Conservation (phyloP, 1,140 invertebrate genomes). For the Hestina assimilis region DNA sequence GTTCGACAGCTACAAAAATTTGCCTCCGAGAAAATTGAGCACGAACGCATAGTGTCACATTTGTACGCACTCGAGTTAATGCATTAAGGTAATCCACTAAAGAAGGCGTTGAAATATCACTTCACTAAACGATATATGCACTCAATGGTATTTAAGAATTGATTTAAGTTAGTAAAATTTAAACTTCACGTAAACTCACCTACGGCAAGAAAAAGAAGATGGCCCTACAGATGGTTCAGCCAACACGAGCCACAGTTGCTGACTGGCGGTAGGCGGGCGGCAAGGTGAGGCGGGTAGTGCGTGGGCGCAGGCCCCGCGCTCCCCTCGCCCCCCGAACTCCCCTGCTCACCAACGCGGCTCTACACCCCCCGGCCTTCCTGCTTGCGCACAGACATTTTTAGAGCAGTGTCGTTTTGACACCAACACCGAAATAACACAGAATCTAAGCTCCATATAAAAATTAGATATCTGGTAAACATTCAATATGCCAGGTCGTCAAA, state of each 20-base stretch:
- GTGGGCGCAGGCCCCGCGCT: constrained; percentile 51
- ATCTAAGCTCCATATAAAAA: constrained; percentile 28
- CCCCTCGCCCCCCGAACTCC: constrained; percentile 26
- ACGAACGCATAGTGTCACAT: constrained; percentile 20
- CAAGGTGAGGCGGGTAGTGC: constrained; percentile 65
- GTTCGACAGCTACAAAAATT: background rate
- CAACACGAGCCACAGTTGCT: constrained; percentile 77
- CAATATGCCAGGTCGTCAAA: constrained; percentile 8
- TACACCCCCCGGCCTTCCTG: constrained; percentile 24
- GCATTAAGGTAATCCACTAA: constrained; percentile 39
- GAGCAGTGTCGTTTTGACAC: constrained; percentile 75
- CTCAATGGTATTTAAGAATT: constrained; percentile 31
- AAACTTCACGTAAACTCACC: constrained; percentile 67
- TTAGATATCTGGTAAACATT: constrained; percentile 52
- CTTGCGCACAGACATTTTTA: constrained; percentile 66
- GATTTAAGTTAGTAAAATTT: constrained; percentile 42
- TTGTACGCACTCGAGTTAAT: constrained; percentile 26
- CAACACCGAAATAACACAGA: constrained; percentile 71
- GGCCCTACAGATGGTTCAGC: constrained; percentile 75
- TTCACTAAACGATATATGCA: constrained; percentile 53
- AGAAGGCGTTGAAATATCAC: constrained; percentile 45
- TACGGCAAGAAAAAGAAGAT: constrained; percentile 72
- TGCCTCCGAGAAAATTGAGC: background rate
- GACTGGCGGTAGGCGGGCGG: constrained; percentile 71
- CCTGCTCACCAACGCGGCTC: constrained; percentile 22